Base-by-base conservation (phyloP, 2,888 invertebrate genomes). In the Monopis laevigella region DNA sequence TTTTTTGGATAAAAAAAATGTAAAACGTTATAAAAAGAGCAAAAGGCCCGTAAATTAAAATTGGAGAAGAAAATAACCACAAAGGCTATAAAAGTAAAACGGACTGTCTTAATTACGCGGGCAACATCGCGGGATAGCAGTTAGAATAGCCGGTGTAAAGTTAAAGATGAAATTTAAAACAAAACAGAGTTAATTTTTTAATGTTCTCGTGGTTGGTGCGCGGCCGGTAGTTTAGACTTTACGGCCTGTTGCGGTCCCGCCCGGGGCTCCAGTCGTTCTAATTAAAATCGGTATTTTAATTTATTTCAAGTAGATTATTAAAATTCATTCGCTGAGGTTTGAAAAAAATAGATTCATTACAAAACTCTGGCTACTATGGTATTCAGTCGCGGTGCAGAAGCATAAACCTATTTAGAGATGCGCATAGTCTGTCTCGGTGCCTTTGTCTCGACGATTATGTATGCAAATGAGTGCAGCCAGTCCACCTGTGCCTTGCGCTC, bases 381-480 rank as follows among this genome's bases (percentile, higher is more conserved):
- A n/a, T n/a, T n/a, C n/a, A n/a, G n/a, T n/a, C n/a, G 17, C 32
- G 17, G 32, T 10, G 17, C 32, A 32, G 32, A 32, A 32, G 32
- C 32, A 32, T 17, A 32, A 32, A 32, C 14, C 14, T 32, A 17
- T 32, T 32, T 10, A 14, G 10, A 17, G 32, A 32, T 32, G 32
- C 32, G 56, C 58, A 53, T 54, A 57, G 59, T 57, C 60, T 59
- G 55, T 56, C 58, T 32, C 32, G 56, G 55, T 55, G 59, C 62
- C 66, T 72, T 74, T 77, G 77, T 77, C 65, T 68, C 68, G 55
- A 10, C 66, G 63, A 70, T 72, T 71, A 73, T 58, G 69, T 72
- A 78, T 59, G 58, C 56, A 55, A 59, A 58, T 58, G 56, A 52
- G 52, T 65, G 65, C 56, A 60, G 64, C 48, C 45, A 10, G 56